Base-by-base conservation (phyloP, 2,888 invertebrate species). In the Epinotia brunnichana region DNA sequence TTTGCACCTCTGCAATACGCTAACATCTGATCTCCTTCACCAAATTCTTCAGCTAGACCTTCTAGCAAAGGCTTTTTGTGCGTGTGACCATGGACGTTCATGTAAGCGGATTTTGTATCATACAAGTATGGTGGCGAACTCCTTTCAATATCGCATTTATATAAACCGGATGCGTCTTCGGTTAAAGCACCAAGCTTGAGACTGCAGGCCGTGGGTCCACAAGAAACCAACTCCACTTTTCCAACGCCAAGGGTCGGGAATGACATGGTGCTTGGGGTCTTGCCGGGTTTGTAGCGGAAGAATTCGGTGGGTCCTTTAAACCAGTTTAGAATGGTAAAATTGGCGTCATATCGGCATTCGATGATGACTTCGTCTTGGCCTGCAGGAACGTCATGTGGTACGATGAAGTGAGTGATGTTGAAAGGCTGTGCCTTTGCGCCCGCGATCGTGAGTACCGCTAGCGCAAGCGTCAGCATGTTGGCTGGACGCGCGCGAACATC, bases 261-360 rank as follows among this genome's bases (percentile, higher is more conserved):
- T 3, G 91, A 87, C 9, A 83, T 83, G 2, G 88, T 91, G 75
- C 87, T 91, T 0, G 93, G 93, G 0, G 88, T 85, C 1, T 82
- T 77, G 2, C 88, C 88, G 2, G 93, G 93, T 61, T 83, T 86
- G 77, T 91, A 92, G 53, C 92, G 83, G 82, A 92, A 92, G 83
- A 93, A 92, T 73, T 92, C 93, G 53, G 82, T 85, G 17, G 83
- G 79, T 7, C 91, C 92, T 79, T 90, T 92, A 76, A 92, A 92
- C 88, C 90, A 91, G 83, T 85, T 91, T 74, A 93, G 87, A 9
- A 91, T 72, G 0, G 93, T 92, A 78, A 92, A 92, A 78, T 92
- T 90, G n/a, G 88, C 92, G 75, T 90, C 87, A 81, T 92, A 92
- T 73, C 85, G 80, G 79, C 93, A 93, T 75, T 91, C 90, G 73